phyloP scores from a whole-genome alignment of 2,797 vertebrate genomes.

The Chelmon rostratus region DNA sequence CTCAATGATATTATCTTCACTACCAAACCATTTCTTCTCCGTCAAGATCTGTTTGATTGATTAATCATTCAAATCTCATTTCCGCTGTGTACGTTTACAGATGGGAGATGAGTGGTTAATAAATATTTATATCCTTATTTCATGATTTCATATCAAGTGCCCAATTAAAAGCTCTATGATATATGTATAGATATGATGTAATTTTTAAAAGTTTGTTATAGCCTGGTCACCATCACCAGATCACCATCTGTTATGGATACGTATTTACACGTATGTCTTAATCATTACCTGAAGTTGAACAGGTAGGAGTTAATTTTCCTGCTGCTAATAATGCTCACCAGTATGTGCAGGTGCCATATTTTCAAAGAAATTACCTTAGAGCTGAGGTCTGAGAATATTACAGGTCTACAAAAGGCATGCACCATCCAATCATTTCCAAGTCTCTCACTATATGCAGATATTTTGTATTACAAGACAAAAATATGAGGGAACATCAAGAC shows the following conservation, averaged over 20 bases:
- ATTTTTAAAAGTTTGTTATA: constrained; percentile 19
- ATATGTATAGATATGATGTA: constrained; percentile 6
- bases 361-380: constrained; percentile 28
- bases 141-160: constrained; percentile 33
- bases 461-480: constrained; percentile 71
- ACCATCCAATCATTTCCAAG: constrained; percentile 45
- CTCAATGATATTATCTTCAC: constrained; percentile 69
- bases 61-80: constrained; percentile 68
- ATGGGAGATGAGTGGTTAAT: constrained; percentile 49
- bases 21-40: constrained; percentile 54
- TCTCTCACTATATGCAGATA: constrained; percentile 47
- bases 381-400: constrained; percentile 32
- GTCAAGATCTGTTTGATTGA: constrained; percentile 64
- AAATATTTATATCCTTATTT: constrained; percentile 61
- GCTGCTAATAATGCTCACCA: background rate
- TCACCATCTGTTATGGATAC: background rate
- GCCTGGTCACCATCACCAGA: background rate
- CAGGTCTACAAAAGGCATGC: constrained; percentile 46
- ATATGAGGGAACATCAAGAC: constrained; percentile 63
- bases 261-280: background rate
- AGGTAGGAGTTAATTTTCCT: background rate
- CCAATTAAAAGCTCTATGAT: constrained; percentile 44
- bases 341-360: constrained; percentile 17
- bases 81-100: constrained; percentile 51
- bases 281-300: background rate